phyloP scores from a whole-genome alignment of 1,140 invertebrate genomes.

The Limonius californicus region DNA sequence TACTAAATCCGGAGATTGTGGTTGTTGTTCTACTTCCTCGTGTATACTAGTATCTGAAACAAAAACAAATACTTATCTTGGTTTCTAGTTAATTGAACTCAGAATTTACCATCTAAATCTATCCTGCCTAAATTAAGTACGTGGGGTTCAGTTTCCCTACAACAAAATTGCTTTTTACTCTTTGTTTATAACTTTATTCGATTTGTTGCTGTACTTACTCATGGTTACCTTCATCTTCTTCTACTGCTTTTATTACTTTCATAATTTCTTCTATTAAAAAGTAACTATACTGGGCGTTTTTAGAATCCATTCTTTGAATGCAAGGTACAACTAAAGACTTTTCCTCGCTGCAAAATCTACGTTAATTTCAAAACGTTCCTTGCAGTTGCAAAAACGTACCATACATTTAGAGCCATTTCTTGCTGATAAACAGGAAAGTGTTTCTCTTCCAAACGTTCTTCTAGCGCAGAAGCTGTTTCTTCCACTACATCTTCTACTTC shows the following conservation, averaged over 20 bases:
- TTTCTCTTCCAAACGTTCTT: constrained; percentile 56
- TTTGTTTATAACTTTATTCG: too few species aligned
- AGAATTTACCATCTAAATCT: not conserved
- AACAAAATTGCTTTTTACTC: too few species aligned
- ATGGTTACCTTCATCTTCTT: constrained; percentile 51
- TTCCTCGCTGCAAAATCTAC: constrained; percentile 29
- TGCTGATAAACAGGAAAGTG: constrained; percentile 62
- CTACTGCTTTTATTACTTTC: constrained; percentile 48
- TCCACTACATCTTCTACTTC: constrained; percentile 67
- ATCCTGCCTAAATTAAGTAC: too few species aligned
- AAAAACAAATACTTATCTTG: too few species aligned
- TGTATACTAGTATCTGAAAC: too few species aligned
- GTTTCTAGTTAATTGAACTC: too few species aligned
- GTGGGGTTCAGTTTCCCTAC: too few species aligned
- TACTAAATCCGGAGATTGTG: constrained; percentile 5
- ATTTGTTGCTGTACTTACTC: constrained; percentile 41
- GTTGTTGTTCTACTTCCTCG: not conserved
- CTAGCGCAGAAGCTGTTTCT: constrained; percentile 61
- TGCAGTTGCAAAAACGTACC: constrained; percentile 23
- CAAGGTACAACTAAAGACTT: constrained; percentile 38
- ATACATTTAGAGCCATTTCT: constrained; percentile 45
- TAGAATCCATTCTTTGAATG: constrained; percentile 42
- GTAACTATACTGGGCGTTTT: constrained; percentile 47
- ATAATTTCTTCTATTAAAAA: constrained; percentile 53
- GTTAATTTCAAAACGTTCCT: not conserved